These are phyloP conservation scores for Chelonus formosanus DNA, from an alignment of 2,888 invertebrate genomes.

Conservation along the genomic window DNA sequence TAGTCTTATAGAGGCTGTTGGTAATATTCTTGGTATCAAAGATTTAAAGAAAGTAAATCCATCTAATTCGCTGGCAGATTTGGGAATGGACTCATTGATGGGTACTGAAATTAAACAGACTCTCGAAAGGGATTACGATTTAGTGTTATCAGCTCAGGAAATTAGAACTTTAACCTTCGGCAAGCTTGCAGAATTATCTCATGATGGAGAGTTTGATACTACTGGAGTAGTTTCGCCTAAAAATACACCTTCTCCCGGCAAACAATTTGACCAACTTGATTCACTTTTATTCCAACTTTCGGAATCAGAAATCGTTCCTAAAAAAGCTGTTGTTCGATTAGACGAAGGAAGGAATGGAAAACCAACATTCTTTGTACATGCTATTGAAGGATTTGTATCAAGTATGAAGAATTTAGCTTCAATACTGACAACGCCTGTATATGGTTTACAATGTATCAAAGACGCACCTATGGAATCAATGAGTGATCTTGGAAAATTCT, in stretches of 20 bases:
- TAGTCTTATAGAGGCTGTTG: slow-evolving; percentile 80
- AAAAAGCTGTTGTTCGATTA: slow-evolving; percentile 75
- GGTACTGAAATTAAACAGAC: slow-evolving; percentile 98
- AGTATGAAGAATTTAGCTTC: slow-evolving; percentile 77
- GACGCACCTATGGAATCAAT: slow-evolving; percentile 80
- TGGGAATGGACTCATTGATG: slow-evolving; percentile 99
- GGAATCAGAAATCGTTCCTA: slow-evolving; percentile 77
- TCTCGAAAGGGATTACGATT: slow-evolving; percentile 89
- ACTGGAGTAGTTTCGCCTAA: slow-evolving; percentile 36
- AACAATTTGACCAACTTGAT: too few relatives aligned
- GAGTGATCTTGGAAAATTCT: slow-evolving; percentile 76
- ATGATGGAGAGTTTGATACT: slow-evolving; percentile 48
- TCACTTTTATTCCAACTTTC: slow-evolving; percentile 64
- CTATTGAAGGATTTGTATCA: slow-evolving; percentile 87
- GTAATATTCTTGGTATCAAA: slow-evolving; percentile 90
- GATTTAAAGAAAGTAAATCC: slow-evolving; percentile 82
- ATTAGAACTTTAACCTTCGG: slow-evolving; percentile 86
- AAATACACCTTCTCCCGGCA: slow-evolving; percentile 37
- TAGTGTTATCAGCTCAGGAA: slow-evolving; percentile 90
- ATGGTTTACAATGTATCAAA: slow-evolving; percentile 88
- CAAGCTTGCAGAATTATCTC: slow-evolving; percentile 72
- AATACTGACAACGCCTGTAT: slow-evolving; percentile 79
- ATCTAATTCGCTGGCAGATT: slow-evolving; percentile 84
- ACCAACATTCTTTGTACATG: slow-evolving; percentile 79
- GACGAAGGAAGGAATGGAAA: slow-evolving; percentile 65